Evolutionary conservation across 2,888 invertebrate genomes (phyloP).

Genomic region (Peribatodes rhomboidaria): DNA sequence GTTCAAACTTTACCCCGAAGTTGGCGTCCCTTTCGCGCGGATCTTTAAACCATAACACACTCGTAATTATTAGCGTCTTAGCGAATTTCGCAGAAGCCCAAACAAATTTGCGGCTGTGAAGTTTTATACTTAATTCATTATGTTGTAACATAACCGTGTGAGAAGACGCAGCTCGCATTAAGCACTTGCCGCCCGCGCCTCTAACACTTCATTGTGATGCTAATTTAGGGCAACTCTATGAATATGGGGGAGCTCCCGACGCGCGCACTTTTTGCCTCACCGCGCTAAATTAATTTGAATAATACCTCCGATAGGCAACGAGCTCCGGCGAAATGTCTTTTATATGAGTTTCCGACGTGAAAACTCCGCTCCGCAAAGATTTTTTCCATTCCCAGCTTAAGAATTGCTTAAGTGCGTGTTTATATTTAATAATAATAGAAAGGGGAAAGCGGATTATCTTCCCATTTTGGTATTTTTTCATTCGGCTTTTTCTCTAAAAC

Average conservation of each 20-base stretch:
- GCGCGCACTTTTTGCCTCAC: conserved; percentile 83
- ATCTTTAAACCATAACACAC: conserved; percentile 37
- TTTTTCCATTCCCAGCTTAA: conserved; percentile 68
- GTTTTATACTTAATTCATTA: conserved; percentile 81
- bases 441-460: conserved; percentile 59
- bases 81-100: conserved; percentile 62
- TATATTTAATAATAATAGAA: conserved; percentile 68
- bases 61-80: conserved; percentile 61
- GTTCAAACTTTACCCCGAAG: conserved; percentile 44
- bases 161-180: conserved; percentile 79
- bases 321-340: conserved; percentile 78
- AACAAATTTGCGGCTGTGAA: conserved; percentile 73
- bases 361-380: conserved; percentile 68
- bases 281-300: conserved; percentile 85
- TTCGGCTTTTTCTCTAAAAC: conserved; percentile 43
- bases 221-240: conserved; percentile 84
- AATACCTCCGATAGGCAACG: conserved; percentile 82
- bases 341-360: conserved; percentile 79
- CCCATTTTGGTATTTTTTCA: conserved; percentile 49
- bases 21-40: conserved; percentile 43
- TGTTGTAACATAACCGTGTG: conserved; percentile 78
- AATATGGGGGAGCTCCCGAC: conserved; percentile 79
- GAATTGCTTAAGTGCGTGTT: conserved; percentile 69
- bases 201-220: conserved; percentile 85
- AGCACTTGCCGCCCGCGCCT: conserved; percentile 77